Base-by-base conservation (phyloP, 2,888 invertebrate genomes). In the Euplagia quadripunctaria region DNA sequence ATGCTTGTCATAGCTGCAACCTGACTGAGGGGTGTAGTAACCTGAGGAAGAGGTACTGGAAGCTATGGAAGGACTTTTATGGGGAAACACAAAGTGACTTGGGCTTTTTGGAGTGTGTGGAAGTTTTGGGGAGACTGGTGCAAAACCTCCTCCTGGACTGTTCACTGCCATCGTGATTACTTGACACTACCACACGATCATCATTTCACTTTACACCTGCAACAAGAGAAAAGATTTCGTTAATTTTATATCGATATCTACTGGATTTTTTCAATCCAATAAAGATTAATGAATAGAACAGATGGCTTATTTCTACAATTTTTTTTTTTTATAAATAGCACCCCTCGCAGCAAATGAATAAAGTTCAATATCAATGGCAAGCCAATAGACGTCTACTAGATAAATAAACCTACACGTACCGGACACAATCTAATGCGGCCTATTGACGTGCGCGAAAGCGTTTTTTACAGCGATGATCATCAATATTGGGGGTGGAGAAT, bases 81-180 rank as follows among this genome's bases (percentile, higher is more conserved):
- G 96, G 0, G 96, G 96, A 84, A 96, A 96, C 61, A 96, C 89
- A 79, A 96, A 96, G 86, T 96, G 96, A 1, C 96, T 94, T 0
- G 96, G 96, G 82, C 96, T 96, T 88, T 96, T 96, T 0, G 96
- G 96, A 5, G 96, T 96, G 81, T 93, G 93, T 0, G 96, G 95
- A 64, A 70, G 46, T 79, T 96, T 96, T 8, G 96, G 96, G n/a
- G 96, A 96, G 63, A 96, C 92, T 17, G 96, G 95, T 41, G 94
- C 96, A 84, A 96, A 96, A 80, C 96, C 94, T 83, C 96, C 94
- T 84, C 96, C 96, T 7, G 96, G 96, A 83, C 96, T 96, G 88
- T 96, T 96, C 82, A 96, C 96, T 81, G 96, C 96, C 96, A 96
- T 96, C 81, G 82, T 91, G 88, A 86, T 88, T 89, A 83, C 77